Percentiles rank a stretch among this genome's conserved stretches.
These are phyloP conservation scores for Acyrthosiphon pisum DNA, from an alignment of 1,140 invertebrate species.

Conservation along the genomic window DNA sequence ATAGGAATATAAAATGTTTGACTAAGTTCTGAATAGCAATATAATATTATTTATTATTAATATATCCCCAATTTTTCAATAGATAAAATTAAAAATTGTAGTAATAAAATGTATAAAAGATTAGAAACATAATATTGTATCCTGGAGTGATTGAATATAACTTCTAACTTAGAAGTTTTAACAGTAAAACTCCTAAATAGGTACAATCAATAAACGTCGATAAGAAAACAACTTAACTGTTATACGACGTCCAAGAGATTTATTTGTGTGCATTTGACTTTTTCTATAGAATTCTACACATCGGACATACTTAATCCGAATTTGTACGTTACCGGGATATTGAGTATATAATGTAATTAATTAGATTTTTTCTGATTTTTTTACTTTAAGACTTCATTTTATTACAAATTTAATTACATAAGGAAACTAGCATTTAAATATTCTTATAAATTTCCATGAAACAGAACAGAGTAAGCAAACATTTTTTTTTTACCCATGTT, in stretches of 20 bases:
- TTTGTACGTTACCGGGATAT: neutral
- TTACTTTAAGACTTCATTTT: neutral
- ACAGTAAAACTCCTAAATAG: neutral
- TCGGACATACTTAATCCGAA: neutral
- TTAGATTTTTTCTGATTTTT: neutral
- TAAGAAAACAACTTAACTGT: neutral
- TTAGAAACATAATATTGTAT: neutral
- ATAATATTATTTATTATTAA: neutral
- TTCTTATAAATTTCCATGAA: neutral
- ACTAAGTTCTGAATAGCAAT: neutral
- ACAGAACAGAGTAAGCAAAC: neutral
- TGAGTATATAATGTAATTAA: neutral
- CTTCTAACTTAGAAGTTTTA: neutral
- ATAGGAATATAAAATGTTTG: too few species aligned
- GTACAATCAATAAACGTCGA: neutral
- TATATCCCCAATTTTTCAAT: neutral
- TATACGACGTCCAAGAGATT: neutral
- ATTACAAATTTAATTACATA: neutral
- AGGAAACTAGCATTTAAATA: neutral
- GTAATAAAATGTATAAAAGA: neutral
- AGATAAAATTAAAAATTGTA: neutral
- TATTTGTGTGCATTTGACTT: neutral
- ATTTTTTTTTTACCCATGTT: neutral
- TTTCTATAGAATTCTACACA: constrained; percentile 8
- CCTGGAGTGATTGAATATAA: neutral